phyloP scores from a whole-genome alignment of 2,797 vertebrate species.

The Falco naumanni region DNA sequence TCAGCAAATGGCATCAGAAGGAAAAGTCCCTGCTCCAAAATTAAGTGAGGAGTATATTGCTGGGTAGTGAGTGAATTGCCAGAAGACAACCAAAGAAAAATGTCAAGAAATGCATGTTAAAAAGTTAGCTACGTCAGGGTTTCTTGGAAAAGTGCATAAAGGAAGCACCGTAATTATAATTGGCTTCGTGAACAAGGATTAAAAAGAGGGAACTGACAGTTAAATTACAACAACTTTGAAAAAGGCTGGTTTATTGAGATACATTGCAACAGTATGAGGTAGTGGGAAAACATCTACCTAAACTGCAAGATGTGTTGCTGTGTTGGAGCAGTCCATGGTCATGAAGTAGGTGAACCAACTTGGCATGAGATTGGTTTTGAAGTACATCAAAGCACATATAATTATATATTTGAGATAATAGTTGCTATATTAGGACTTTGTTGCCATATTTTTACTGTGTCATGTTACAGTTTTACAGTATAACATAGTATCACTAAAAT shows the following conservation, averaged over 20 bases:
- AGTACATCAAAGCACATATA: neutral
- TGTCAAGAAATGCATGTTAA: neutral
- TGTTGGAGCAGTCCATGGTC: neutral
- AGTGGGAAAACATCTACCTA: neutral
- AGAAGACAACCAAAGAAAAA: accelerated
- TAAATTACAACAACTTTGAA: neutral
- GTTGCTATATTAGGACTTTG: neutral
- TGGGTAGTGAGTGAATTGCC: neutral
- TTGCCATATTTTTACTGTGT: neutral
- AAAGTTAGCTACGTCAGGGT: neutral
- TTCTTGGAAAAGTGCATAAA: neutral
- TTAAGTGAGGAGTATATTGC: neutral
- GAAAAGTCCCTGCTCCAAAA: neutral
- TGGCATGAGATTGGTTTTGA: neutral
- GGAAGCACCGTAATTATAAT: neutral
- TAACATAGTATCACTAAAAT: neutral
- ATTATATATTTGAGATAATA: neutral
- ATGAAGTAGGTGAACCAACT: neutral
- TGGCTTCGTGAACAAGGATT: neutral
- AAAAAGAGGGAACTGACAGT: neutral
- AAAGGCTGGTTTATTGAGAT: neutral
- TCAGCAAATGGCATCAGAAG: neutral
- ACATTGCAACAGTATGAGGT: neutral
- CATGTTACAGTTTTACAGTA: neutral
- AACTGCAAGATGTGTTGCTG: neutral